These are phyloP conservation scores for Synanthedon vespiformis DNA, from an alignment of 2,888 invertebrate genomes.

Conservation along the genomic window DNA sequence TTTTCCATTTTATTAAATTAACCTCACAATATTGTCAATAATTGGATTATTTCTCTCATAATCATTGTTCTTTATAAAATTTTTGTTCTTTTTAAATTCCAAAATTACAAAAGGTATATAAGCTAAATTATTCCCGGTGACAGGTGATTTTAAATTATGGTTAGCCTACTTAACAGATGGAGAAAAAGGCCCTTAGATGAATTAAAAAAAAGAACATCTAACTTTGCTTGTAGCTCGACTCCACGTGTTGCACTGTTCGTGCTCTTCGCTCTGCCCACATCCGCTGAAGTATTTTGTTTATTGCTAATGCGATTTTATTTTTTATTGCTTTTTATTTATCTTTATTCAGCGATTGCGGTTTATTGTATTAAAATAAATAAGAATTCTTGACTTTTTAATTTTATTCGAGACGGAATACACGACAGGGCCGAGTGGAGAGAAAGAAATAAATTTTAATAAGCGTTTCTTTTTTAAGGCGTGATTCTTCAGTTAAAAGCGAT, in stretches of 20 bases:
- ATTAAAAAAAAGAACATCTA: neutral
- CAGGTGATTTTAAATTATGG: no score
- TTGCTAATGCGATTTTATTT: conserved; percentile 72
- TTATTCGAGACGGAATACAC: conserved; percentile 66
- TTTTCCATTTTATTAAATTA: no score
- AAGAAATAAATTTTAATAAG: conserved; percentile 72
- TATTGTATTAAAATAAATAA: conserved; percentile 72
- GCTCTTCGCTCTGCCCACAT: conserved; percentile 62
- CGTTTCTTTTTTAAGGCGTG: conserved; percentile 71
- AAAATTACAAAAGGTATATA: no score
- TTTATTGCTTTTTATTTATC: conserved; percentile 71
- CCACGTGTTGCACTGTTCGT: conserved; percentile 44
- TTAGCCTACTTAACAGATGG: no score
- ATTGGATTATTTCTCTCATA: no score
- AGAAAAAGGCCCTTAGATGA: neutral
- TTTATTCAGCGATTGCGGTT: conserved; percentile 71
- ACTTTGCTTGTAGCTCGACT: conserved; percentile 11
- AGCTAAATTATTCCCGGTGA: no score
- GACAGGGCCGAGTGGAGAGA: conserved; percentile 64
- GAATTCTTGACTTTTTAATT: conserved; percentile 71
- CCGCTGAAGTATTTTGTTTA: conserved; percentile 72
- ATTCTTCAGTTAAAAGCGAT: conserved; percentile 70
- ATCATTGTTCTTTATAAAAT: no score
- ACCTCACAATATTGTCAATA: no score
- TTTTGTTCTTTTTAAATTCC: no score